phyloP scores from a whole-genome alignment of 2,797 vertebrate genomes.

The Brotogeris chrysoptera region DNA sequence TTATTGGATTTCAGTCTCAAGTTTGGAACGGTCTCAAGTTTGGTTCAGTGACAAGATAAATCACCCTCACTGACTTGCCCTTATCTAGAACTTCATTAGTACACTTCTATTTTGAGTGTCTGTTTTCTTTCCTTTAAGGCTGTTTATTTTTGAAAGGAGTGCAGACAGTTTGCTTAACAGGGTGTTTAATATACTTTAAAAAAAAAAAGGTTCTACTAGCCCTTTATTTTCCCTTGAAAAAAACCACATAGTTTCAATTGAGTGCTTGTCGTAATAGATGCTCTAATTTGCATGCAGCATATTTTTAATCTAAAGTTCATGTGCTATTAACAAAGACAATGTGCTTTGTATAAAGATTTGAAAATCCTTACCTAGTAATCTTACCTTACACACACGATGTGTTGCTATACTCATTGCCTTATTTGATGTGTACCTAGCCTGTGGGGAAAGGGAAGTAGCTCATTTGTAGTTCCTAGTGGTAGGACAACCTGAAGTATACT shows the following conservation, averaged over 20 bases:
- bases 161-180: background rate
- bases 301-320: background rate
- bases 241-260: background rate
- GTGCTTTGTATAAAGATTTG: background rate
- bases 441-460: background rate
- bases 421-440: background rate
- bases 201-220: background rate
- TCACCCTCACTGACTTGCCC: background rate
- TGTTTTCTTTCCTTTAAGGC: background rate
- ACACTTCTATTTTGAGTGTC: background rate
- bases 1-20: background rate
- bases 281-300: background rate
- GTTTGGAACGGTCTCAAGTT: background rate
- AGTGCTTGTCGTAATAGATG: background rate
- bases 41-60: background rate
- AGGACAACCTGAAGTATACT: background rate
- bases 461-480: background rate
- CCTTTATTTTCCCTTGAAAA: background rate
- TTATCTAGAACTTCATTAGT: constrained; percentile 18
- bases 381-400: accelerated
- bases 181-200: background rate
- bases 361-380: background rate
- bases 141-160: background rate
- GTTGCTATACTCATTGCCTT: background rate
- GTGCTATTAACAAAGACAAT: background rate